phyloP scores from a whole-genome alignment of 1,140 invertebrate genomes.

The Hylaeus anthracinus region DNA sequence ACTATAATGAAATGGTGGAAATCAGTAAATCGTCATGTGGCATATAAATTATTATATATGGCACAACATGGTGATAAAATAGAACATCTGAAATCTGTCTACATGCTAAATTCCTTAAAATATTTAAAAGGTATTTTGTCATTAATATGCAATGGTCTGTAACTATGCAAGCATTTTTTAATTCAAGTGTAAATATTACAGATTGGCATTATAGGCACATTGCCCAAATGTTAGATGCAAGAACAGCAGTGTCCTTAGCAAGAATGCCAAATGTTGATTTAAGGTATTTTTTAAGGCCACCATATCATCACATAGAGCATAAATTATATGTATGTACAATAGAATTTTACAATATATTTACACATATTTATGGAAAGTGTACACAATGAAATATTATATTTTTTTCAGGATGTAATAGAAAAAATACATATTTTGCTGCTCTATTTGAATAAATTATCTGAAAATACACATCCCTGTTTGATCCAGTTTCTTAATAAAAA shows the following conservation, averaged over 20 bases:
- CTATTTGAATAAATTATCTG: conserved; percentile 78
- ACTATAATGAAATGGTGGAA: conserved; percentile 74
- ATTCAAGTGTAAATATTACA: conserved; percentile 42
- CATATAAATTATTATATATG: conserved; percentile 70
- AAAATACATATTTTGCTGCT: conserved; percentile 82
- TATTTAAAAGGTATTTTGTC: conserved; percentile 74
- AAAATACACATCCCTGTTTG: conserved; percentile 84
- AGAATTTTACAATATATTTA: neutral
- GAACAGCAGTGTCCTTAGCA: conserved; percentile 84
- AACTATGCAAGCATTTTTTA: neutral
- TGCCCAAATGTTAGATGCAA: conserved; percentile 85
- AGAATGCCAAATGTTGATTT: conserved; percentile 82
- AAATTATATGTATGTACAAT: conserved; percentile 77
- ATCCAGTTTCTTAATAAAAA: conserved; percentile 84
- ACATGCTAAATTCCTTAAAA: conserved; percentile 69
- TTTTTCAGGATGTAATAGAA: conserved; percentile 77
- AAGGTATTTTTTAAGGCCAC: conserved; percentile 85
- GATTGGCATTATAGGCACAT: conserved; percentile 85
- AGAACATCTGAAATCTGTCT: conserved; percentile 70
- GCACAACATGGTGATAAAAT: conserved; percentile 67
- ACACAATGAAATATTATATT: conserved; percentile 25
- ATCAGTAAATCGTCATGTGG: conserved; percentile 65
- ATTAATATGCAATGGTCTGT: neutral
- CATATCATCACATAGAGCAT: conserved; percentile 80
- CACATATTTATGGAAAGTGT: neutral